Percentiles rank a stretch among this genome's conserved stretches.
phyloP scores from a whole-genome alignment of 1,140 invertebrate genomes.

The Eueides isabella region DNA sequence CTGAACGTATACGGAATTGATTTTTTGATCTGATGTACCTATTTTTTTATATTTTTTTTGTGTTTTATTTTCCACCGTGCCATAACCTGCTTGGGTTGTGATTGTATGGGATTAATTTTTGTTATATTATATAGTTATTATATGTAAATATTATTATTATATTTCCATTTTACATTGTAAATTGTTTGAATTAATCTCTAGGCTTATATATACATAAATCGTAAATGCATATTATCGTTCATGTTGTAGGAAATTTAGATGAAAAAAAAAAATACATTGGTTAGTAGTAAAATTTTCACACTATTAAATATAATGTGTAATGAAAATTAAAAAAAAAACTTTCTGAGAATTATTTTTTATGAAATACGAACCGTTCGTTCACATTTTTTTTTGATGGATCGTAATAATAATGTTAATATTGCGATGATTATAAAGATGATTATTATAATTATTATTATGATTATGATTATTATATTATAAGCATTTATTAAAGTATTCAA shows the following conservation, averaged over 20 bases:
- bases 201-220: constrained; percentile 59
- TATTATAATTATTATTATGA: constrained; percentile 15
- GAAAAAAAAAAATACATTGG: constrained; percentile 41
- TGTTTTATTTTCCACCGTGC: constrained; percentile 48
- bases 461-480: constrained; percentile 25
- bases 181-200: constrained; percentile 64
- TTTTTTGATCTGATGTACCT: constrained; percentile 49
- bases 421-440: neutral
- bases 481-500: constrained; percentile 40
- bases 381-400: constrained; percentile 32
- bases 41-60: constrained; percentile 41
- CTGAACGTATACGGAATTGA: constrained; percentile 51
- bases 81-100: constrained; percentile 46
- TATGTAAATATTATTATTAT: constrained; percentile 1
- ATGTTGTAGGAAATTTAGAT: constrained; percentile 76
- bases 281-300: constrained; percentile 70
- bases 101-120: constrained; percentile 60
- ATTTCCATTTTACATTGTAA: constrained; percentile 56
- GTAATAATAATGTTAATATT: constrained; percentile 27
- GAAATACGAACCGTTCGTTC: constrained; percentile 20
- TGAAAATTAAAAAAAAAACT: neutral
- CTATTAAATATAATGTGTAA: constrained; percentile 42
- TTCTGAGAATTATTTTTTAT: constrained; percentile 37
- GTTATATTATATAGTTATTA: constrained; percentile 55
- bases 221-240: constrained; percentile 75